Percentiles rank a stretch among this genome's conserved stretches.
These are phyloP conservation scores for Halisarca cf. caerulea DNA, from an alignment of 37 sponge, comb jelly and placozoan genomes.

Conservation along the genomic window DNA sequence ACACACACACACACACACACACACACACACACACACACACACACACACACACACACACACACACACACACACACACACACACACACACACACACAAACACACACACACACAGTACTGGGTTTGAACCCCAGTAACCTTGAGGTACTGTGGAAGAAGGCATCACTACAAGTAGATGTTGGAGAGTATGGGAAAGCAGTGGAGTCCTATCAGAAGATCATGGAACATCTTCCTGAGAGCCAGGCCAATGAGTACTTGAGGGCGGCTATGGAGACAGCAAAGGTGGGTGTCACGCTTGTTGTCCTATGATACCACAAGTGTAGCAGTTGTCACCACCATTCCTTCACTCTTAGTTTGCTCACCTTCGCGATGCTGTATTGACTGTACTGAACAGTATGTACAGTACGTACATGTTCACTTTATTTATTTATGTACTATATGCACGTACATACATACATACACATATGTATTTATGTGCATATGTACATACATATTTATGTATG, in stretches of 20 bases:
- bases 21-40: no score
- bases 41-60: no score
- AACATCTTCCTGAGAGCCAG: conserved; percentile 42
- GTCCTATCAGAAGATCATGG: conserved; percentile 38
- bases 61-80: no score
- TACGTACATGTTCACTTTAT: not conserved
- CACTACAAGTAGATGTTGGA: conserved; percentile 32
- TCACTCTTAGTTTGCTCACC: no score
- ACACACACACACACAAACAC: no score
- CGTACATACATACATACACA: not conserved
- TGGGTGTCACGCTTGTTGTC: not conserved
- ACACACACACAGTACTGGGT: conserved; percentile 32
- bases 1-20: no score
- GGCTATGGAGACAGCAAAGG: conserved; percentile 69
- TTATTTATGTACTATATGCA: not conserved
- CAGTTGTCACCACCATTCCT: no score
- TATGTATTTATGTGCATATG: not conserved
- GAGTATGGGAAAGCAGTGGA: conserved; percentile 64
- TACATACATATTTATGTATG: not conserved
- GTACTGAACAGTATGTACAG: not conserved
- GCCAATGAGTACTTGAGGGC: conserved; percentile 44
- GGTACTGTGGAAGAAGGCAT: conserved; percentile 66
- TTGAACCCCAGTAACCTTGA: conserved; percentile 37
- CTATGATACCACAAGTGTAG: no score
- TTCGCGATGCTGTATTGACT: no score